Base-by-base conservation (phyloP, 2,797 vertebrate genomes). In the Sebastes glaucus region DNA sequence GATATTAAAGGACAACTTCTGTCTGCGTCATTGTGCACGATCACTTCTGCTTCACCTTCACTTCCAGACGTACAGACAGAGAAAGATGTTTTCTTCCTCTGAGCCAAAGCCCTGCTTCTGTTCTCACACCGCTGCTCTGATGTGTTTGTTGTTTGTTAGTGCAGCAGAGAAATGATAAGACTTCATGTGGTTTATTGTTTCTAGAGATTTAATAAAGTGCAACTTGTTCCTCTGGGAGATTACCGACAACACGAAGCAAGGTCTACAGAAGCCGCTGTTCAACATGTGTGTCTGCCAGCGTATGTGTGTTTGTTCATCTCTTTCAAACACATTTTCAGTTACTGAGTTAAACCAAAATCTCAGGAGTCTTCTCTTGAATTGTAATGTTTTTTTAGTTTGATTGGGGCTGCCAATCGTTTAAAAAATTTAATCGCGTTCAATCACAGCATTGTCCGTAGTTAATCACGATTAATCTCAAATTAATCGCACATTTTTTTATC, bases 141-240 rank as follows among this genome's bases (percentile, higher is more conserved):
- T 61, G 65, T 53, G 63, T 83, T 75, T 78, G 61, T 53, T 61
- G 83, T 78, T 84, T 85, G 69, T 82, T 42, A 57, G 62, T 20
- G 32, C 62, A 74, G 83, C 85, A 11, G 57, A 80, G 77, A 84
- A 81, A 84, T 38, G 62, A 81, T 80, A 49, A 83, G 66, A 62
- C 76, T 89, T 80, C 46, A 46, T 78, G 77, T 18, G 75, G 80
- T 83, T 88, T 83, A 86, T 86, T 91, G 85, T 87, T 90, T 82
- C 76, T 79, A 65, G 71, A 78, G 74, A 86, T 73, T 84, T 68
- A 89, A 89, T 89, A 82, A 85, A 79, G 74, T 64, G 59, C 68
- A 85, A 77, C 72, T 60, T 68, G 82, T 76, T 91, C 88, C 88
- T 81, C 42, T 56, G 83, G 86, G 83, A 91, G 75, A 83, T 84